Evolutionary conservation across 2,797 vertebrate genomes (phyloP).

Genomic region (Macropodus opercularis): DNA sequence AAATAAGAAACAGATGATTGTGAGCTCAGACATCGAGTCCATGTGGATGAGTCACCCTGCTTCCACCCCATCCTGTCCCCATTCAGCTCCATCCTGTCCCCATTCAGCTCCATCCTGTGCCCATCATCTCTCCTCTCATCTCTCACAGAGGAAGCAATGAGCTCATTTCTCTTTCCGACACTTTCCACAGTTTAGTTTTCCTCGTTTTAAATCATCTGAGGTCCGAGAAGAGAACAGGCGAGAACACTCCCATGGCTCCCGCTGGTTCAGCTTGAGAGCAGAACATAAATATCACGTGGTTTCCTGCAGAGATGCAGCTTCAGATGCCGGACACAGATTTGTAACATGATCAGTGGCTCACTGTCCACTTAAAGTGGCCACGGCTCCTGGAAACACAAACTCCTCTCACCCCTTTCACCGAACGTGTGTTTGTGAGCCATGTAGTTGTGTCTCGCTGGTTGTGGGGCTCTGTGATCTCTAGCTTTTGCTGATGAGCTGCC

Average conservation of each 20-base stretch:
- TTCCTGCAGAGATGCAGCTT: background rate
- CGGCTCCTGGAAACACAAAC: conserved; percentile 23
- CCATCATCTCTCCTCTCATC: background rate
- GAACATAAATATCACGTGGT: background rate
- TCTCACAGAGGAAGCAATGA: background rate
- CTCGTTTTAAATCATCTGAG: background rate
- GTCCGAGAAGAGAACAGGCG: background rate
- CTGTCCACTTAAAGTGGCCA: background rate
- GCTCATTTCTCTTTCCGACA: background rate
- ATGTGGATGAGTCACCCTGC: conserved; percentile 32
- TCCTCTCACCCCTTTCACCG: no score
- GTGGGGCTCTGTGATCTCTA: no score
- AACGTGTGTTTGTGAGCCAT: no score
- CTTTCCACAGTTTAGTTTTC: no score
- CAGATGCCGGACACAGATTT: conserved; percentile 2
- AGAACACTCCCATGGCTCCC: background rate
- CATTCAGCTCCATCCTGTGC: no score
- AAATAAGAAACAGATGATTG: background rate
- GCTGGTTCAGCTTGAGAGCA: background rate
- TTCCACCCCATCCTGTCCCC: conserved; percentile 2
- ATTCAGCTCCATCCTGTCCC: no score
- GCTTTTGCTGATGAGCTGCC: no score
- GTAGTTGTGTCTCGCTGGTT: no score
- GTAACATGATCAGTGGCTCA: no score
- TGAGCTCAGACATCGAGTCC: conserved; percentile 16